These are phyloP conservation scores for Aphodius sticticus DNA, from an alignment of 2,888 invertebrate species.

Conservation along the genomic window DNA sequence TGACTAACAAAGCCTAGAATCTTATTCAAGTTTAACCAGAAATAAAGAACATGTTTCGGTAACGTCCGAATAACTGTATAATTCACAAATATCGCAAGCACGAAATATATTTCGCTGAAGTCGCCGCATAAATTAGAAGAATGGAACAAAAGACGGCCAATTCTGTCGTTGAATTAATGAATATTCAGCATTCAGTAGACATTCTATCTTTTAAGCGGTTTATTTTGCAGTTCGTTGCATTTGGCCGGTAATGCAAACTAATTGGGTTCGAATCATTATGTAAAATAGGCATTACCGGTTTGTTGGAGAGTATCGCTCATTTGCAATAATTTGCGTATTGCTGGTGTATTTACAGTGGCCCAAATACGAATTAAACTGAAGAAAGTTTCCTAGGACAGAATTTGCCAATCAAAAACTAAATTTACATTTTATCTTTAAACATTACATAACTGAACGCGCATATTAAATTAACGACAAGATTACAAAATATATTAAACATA, in stretches of 20 bases:
- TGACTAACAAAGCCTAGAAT: no score
- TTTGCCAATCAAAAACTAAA: neutral
- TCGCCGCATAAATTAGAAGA: neutral
- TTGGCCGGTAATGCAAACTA: neutral
- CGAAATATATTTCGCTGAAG: neutral
- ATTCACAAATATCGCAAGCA: neutral
- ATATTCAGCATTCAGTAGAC: neutral
- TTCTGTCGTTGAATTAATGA: neutral
- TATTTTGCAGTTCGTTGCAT: neutral
- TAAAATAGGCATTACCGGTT: neutral
- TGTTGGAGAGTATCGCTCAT: neutral
- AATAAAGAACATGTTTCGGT: neutral
- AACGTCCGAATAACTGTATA: no score
- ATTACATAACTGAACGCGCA: no score
- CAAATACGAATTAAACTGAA: conserved; percentile 54
- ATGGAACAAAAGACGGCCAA: neutral
- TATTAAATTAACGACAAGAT: no score
- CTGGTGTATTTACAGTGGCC: neutral
- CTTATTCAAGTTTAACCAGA: neutral
- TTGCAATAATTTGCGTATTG: neutral
- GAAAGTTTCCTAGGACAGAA: neutral
- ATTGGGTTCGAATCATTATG: neutral
- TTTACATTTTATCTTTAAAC: no score
- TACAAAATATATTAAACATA: no score
- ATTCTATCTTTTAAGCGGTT: neutral